Conservation (phyloP, 2,113 vertebrate genomes). For the Eidolon helvum region DNA sequence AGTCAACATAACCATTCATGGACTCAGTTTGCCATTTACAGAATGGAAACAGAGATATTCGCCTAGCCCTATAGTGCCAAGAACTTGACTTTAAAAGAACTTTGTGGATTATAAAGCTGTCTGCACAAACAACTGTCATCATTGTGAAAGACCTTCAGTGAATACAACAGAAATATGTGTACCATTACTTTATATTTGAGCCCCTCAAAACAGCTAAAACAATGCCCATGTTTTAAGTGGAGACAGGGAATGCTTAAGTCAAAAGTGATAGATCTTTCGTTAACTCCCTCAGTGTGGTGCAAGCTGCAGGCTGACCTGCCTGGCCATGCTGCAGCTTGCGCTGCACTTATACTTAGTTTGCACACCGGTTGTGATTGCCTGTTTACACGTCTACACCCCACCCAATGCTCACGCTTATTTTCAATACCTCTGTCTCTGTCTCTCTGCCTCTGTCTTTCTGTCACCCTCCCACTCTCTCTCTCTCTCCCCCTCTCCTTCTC, state of each 20-base stretch:
- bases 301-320: not conserved
- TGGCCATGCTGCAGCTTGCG: not conserved
- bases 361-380: not conserved
- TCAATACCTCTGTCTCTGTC: not conserved
- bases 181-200: not conserved
- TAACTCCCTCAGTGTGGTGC: not conserved
- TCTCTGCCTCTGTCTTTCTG: too few relatives aligned
- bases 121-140: not conserved
- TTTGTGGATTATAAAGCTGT: not conserved
- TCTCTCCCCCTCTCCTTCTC: too few relatives aligned
- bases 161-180: not conserved
- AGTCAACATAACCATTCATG: not conserved
- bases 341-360: not conserved
- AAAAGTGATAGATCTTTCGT: not conserved
- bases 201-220: not conserved
- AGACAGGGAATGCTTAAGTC: not conserved
- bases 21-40: not conserved
- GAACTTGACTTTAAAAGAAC: not conserved
- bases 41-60: not conserved
- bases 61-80: not conserved
- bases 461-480: too few relatives aligned
- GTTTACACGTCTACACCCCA: not conserved
- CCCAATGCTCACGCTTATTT: not conserved
- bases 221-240: not conserved
- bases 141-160: not conserved